A percentile compares a stretch with the other conserved stretches of the same genome.
These are phyloP conservation scores for Podarcis siculus DNA, from an alignment of 2,797 vertebrate genomes.

Conservation along the genomic window DNA sequence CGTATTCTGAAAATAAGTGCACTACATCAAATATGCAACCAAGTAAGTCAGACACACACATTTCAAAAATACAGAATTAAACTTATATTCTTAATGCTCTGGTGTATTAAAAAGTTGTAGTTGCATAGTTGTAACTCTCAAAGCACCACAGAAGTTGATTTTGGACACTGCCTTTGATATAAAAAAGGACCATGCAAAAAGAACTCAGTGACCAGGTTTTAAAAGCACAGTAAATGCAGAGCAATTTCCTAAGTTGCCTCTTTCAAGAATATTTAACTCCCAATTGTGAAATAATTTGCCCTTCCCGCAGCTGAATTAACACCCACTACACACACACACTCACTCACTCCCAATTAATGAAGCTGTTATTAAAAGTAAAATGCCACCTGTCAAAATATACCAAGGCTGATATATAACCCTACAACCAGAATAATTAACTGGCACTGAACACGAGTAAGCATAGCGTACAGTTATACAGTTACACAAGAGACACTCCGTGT, in stretches of 20 bases:
- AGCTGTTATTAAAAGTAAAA: background rate
- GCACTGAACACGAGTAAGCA: conserved; percentile 1
- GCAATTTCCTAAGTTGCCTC: background rate
- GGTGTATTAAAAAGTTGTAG: background rate
- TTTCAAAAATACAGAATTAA: background rate
- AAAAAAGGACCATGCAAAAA: background rate
- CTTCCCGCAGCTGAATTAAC: background rate
- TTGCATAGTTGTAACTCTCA: background rate
- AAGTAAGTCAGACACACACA: background rate
- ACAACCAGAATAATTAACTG: conserved; percentile 9
- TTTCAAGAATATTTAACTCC: background rate
- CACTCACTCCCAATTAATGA: conserved; percentile 12
- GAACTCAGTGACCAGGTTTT: background rate
- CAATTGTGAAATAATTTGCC: background rate
- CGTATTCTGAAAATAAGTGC: background rate
- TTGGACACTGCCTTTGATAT: background rate
- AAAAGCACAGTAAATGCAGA: background rate
- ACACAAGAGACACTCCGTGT: background rate
- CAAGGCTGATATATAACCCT: conserved; percentile 1
- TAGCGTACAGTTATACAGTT: background rate
- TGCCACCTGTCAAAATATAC: background rate
- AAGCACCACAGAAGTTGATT: background rate
- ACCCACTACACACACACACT: background rate
- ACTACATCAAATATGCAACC: background rate
- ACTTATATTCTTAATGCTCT: background rate